Percentiles rank a stretch among this genome's conserved stretches.
These are phyloP conservation scores for Napeogenes inachia DNA, from an alignment of 2,888 invertebrate species.

Conservation along the genomic window DNA sequence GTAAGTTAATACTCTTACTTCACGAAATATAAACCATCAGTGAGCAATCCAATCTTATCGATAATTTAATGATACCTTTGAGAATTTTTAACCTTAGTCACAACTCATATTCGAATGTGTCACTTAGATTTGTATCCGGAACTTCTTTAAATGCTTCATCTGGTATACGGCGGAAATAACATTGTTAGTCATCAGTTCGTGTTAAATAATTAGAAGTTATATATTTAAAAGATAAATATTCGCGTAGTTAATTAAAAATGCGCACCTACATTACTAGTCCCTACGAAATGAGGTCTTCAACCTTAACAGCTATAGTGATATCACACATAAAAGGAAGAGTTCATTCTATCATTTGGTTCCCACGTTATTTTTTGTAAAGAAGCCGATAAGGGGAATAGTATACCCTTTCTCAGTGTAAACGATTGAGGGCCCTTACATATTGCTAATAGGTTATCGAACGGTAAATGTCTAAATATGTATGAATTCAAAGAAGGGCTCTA, in stretches of 20 bases:
- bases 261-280: constrained; percentile 42
- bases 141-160: constrained; percentile 19
- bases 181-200: constrained; percentile 16
- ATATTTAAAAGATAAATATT: constrained; percentile 4
- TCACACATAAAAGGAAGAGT: constrained; percentile 57
- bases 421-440: constrained; percentile 70
- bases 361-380: constrained; percentile 73
- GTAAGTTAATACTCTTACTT: constrained; percentile 1
- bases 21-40: not conserved
- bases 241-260: constrained; percentile 28
- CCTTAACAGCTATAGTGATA: constrained; percentile 55
- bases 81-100: constrained; percentile 18
- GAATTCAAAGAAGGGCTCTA: constrained; percentile 52
- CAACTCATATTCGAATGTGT: constrained; percentile 9
- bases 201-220: no score
- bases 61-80: not conserved
- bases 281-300: constrained; percentile 49
- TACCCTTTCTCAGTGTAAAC: constrained; percentile 71
- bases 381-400: constrained; percentile 71
- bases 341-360: constrained; percentile 69
- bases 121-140: constrained; percentile 19
- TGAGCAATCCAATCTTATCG: not conserved
- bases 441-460: constrained; percentile 71
- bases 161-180: constrained; percentile 11
- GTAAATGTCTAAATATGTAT: constrained; percentile 54